phyloP scores from a whole-genome alignment of 2,888 invertebrate species.

The Zaprionus obscuricornis region DNA sequence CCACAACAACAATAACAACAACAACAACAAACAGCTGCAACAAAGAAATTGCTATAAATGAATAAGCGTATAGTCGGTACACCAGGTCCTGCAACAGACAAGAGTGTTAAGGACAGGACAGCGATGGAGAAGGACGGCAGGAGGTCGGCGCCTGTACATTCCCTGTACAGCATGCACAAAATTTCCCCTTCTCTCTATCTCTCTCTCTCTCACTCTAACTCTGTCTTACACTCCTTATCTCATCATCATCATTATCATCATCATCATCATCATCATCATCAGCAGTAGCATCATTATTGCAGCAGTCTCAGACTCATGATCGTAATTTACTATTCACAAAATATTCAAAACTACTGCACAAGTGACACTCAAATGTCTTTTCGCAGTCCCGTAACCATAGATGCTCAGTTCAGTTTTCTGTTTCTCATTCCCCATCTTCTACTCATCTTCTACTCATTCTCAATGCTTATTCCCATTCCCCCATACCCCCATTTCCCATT shows the following conservation, averaged over 20 bases:
- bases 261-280: neutral
- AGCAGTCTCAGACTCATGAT: slow-evolving; percentile 54
- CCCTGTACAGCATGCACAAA: too few relatives aligned
- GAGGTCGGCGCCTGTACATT: too few relatives aligned
- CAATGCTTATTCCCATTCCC: neutral
- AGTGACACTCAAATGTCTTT: slow-evolving; percentile 74
- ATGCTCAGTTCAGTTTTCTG: neutral
- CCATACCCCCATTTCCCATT: neutral
- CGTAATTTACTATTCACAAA: slow-evolving; percentile 73
- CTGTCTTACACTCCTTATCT: too few relatives aligned
- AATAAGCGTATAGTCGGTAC: slow-evolving; percentile 21
- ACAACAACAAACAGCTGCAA: neutral
- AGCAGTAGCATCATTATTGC: too few relatives aligned
- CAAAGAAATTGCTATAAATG: slow-evolving; percentile 41
- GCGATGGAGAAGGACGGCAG: neutral
- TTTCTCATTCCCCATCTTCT: too few relatives aligned
- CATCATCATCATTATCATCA: slow-evolving; percentile 1
- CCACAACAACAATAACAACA: too few relatives aligned
- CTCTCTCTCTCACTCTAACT: too few relatives aligned
- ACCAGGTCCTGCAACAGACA: slow-evolving; percentile 14
- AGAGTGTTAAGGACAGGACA: neutral
- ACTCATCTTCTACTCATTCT: neutral
- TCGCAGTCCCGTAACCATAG: slow-evolving; percentile 56
- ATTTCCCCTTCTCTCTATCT: too few relatives aligned
- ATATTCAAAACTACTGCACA: slow-evolving; percentile 74